Base-by-base conservation (phyloP, 2,113 vertebrate species). In the Sisor rabdophorus region DNA sequence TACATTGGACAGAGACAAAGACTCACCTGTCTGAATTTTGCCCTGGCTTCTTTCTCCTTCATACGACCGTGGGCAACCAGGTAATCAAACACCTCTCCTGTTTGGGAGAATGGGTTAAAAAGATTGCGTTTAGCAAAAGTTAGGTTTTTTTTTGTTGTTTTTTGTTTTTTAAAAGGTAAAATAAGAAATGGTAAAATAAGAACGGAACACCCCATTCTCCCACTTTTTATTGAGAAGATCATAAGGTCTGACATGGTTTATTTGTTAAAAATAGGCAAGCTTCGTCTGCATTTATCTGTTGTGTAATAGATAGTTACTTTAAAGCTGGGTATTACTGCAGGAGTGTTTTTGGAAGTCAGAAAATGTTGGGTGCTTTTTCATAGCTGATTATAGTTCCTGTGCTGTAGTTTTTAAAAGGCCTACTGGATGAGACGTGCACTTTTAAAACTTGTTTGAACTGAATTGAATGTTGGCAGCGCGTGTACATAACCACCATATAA, bases 31-130 rank as follows among this genome's bases (percentile, higher is more conserved):
- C 93, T 89, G 73, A 94, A 94, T 86, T 94, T 94, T 24, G 92
- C 92, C 78, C 93, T 84, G 1, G 93, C 93, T 77, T 94, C 93
- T 81, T 94, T 94, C 76, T 94, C 93, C 89, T 94, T 94, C 93
- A 94, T 94, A 77, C 93, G 88, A 73, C 93, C 93, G 1, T 94
- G 93, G 79, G 93, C 92, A 76, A 94, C 93, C 7, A 94, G 88
- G 85, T 93, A 93, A 87, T 93, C 92, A 17, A 94, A 94, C 19
- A 93, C 93, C 81, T 94, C 93, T 63, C 93, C 93, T 94, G 82
- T 12, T 75, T 50, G 52, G 59, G 40, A 60, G 48, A 48, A 16
- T 13, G 26, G 3, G 32, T 36, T 36, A 36, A 1, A 44, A 10
- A 44, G 40, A 44, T 44, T 6, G 8, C 40, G 80, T n/a, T 52